Conservation (phyloP, 1,140 invertebrate species). For the Dufourea novaeangliae region DNA sequence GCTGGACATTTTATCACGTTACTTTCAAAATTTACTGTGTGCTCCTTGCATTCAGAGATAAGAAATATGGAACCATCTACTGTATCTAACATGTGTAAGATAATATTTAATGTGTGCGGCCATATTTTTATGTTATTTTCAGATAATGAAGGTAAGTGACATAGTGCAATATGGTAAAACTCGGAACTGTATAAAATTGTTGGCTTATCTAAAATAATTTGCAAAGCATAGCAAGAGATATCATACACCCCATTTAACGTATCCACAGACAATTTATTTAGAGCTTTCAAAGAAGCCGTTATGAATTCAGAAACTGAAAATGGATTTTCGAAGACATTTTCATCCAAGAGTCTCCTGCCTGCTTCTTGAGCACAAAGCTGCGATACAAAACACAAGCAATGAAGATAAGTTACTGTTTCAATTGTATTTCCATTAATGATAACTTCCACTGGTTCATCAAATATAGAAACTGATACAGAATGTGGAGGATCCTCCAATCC, state of each 20-base stretch:
- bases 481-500: constrained; percentile 68
- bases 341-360: constrained; percentile 68
- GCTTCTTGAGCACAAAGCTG: constrained; percentile 71
- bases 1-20: constrained; percentile 67
- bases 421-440: constrained; percentile 77
- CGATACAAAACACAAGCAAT: constrained; percentile 73
- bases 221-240: constrained; percentile 65
- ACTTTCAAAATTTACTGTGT: constrained; percentile 59
- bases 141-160: constrained; percentile 64
- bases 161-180: constrained; percentile 73
- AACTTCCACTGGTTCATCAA: constrained; percentile 71
- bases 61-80: constrained; percentile 73
- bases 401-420: constrained; percentile 75
- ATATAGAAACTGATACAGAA: constrained; percentile 66
- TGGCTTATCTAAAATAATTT: constrained; percentile 68
- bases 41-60: constrained; percentile 65
- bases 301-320: constrained; percentile 72
- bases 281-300: constrained; percentile 63
- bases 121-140: constrained; percentile 71
- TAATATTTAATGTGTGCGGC: constrained; percentile 74
- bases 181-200: constrained; percentile 67
- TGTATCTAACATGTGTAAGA: constrained; percentile 73
- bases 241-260: constrained; percentile 73
- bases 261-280: constrained; percentile 71
- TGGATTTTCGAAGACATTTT: constrained; percentile 62